Conservation (phyloP, 2,888 invertebrate species). For the Stegophylla sp. region DNA sequence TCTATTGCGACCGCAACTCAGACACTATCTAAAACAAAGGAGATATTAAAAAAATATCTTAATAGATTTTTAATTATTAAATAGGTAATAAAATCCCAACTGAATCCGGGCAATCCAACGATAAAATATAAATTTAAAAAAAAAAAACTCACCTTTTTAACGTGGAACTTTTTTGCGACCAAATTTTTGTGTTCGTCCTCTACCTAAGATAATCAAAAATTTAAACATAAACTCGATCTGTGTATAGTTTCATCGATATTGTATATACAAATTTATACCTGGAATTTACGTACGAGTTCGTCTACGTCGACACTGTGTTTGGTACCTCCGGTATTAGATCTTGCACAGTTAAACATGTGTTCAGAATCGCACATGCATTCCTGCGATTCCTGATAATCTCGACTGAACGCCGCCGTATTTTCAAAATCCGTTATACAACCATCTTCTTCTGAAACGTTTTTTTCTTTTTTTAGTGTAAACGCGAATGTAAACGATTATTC, state of each 20-base stretch:
- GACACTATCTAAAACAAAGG: too few species aligned
- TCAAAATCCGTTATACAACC: constrained; percentile 91
- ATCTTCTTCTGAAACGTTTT: constrained; percentile 74
- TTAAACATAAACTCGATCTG: background rate
- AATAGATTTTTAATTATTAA: too few species aligned
- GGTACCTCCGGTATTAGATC: constrained; percentile 65
- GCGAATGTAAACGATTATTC: too few species aligned
- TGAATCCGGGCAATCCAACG: too few species aligned
- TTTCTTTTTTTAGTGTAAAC: too few species aligned
- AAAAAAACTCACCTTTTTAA: constrained; percentile 66
- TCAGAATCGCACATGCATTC: constrained; percentile 98
- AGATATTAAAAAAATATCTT: too few species aligned
- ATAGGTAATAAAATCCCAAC: too few species aligned
- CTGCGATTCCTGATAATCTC: constrained; percentile 88
- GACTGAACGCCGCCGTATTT: constrained; percentile 93
- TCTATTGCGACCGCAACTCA: too few species aligned
- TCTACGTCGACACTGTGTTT: constrained; percentile 71
- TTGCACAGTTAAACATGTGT: constrained; percentile 92
- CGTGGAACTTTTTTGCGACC: constrained; percentile 79
- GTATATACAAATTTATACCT: constrained; percentile 65
- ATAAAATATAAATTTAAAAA: too few species aligned
- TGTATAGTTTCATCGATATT: background rate
- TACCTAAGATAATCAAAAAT: constrained; percentile 65
- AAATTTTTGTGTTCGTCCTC: constrained; percentile 73
- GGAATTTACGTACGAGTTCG: constrained; percentile 72